These are phyloP conservation scores for Orthosia cruda DNA, from an alignment of 2,888 invertebrate species.

Conservation along the genomic window DNA sequence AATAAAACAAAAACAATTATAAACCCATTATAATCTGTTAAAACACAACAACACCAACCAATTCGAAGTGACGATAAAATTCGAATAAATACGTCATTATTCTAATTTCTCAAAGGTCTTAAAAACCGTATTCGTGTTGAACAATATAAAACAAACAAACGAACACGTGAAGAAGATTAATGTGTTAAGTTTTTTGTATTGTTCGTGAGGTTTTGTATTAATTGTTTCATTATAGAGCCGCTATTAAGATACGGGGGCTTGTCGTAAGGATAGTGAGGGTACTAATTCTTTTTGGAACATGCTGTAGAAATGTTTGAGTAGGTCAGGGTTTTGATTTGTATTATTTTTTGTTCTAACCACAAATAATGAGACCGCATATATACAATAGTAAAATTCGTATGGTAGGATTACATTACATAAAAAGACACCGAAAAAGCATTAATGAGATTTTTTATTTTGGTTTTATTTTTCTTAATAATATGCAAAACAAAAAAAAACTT, in stretches of 20 bases:
- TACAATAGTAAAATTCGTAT: not conserved
- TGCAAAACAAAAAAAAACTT: not conserved
- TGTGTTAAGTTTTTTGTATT: conserved; percentile 63
- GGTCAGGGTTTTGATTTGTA: conserved; percentile 39
- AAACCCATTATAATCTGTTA: conserved; percentile 29
- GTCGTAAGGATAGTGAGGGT: conserved; percentile 63
- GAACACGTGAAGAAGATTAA: conserved; percentile 85
- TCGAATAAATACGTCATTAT: conserved; percentile 72
- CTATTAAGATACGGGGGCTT: conserved; percentile 81
- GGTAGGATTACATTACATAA: not conserved
- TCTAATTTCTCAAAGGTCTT: conserved; percentile 70
- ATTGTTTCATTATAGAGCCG: conserved; percentile 85
- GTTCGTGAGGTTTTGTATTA: conserved; percentile 79
- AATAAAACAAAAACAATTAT: conserved; percentile 9
- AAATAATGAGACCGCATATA: conserved; percentile 2
- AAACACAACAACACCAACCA: conserved; percentile 35
- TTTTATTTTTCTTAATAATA: not conserved
- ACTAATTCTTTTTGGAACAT: conserved; percentile 70
- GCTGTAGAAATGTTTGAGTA: conserved; percentile 48
- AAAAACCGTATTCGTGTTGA: conserved; percentile 83
- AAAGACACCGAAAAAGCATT: not conserved
- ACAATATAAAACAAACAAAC: conserved; percentile 84
- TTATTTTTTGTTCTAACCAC: not conserved
- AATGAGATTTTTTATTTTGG: not conserved
- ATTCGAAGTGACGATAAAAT: conserved; percentile 70